These are phyloP conservation scores for Camptogramma bilineatum DNA, from an alignment of 2,888 invertebrate species.

Conservation along the genomic window DNA sequence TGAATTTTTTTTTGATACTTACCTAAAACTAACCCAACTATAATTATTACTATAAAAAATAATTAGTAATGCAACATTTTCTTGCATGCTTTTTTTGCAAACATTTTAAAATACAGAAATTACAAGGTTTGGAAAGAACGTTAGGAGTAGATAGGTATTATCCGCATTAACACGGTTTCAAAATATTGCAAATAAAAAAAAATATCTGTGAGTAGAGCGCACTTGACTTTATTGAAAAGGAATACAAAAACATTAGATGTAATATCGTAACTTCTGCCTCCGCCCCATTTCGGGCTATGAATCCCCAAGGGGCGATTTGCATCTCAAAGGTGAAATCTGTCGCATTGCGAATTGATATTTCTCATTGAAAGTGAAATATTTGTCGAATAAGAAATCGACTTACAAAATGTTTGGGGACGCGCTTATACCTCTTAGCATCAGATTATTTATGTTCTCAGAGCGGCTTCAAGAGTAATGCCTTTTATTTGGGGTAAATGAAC, in stretches of 20 bases:
- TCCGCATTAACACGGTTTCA: too few species aligned
- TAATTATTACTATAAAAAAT: too few species aligned
- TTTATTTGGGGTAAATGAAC: too few species aligned
- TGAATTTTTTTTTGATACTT: too few species aligned
- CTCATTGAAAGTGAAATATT: conserved; percentile 43
- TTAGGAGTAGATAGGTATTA: too few species aligned
- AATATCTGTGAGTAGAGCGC: neutral
- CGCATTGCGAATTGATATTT: conserved; percentile 44
- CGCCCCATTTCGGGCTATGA: conserved; percentile 46
- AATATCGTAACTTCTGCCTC: conserved; percentile 35
- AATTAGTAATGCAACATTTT: too few species aligned
- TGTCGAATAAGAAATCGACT: conserved; percentile 39
- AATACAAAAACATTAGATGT: conserved; percentile 39
- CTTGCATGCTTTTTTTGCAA: too few species aligned
- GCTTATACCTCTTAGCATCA: conserved; percentile 8
- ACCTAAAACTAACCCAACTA: too few species aligned
- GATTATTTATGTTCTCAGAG: conserved; percentile 16
- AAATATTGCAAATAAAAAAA: neutral
- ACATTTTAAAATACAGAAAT: too few species aligned
- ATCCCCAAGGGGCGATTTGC: conserved; percentile 43
- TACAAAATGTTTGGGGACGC: conserved; percentile 27
- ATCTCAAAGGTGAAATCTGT: conserved; percentile 47
- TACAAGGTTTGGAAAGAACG: too few species aligned
- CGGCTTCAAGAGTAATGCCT: neutral
- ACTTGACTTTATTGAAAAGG: conserved; percentile 31